Base-by-base conservation (phyloP, 2,797 vertebrate genomes). In the Meriones psammophilus region DNA sequence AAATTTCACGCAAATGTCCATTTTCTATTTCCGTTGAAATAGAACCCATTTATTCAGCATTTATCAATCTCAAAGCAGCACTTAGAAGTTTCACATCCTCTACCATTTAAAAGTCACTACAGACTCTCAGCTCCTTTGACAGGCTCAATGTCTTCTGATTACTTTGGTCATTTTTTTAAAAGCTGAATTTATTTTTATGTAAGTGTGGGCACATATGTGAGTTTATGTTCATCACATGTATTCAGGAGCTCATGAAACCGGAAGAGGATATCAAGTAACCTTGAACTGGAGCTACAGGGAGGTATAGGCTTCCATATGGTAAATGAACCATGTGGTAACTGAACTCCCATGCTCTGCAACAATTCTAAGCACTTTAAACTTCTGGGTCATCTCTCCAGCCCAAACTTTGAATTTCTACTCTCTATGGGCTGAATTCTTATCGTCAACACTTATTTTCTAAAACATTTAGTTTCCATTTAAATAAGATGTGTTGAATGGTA, bases 21-120 rank as follows among this genome's bases (percentile, higher is more conserved):
- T 83, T 88, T 95, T 92, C 50, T 89, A 88, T 71, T 83, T 94
- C 60, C 83, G 54, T 79, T 83, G 74, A 91, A 96, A 76, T 73
- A 88, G 3, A 91, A 77, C 8, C 46, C 30, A 90, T 79, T 54
- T n/a, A 79, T 84, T 76, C 69, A 88, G 42, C 69, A 56, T 58
- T 83, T 92, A 78, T 56, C 14, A 56, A 50, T 46, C 30, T 54
- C 50, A 79, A 78, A 28, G 50, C 39, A 46, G 64, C 30, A 13
- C 88, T 90, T 30, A 50, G 64, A 22, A 90, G 46, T 83, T 87
- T 71, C 50, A 33, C 62, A 60, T 68, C 14, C 33, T 58, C 42
- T 88, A 5, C 30, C 18, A 22, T 33, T 74, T 56, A 88, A 83
- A 96, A 93, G 87, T 68, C 17, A 66, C 33, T 42, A 54, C 5